These are phyloP conservation scores for Athetis lepigone DNA, from an alignment of 2,888 invertebrate genomes.

Conservation along the genomic window DNA sequence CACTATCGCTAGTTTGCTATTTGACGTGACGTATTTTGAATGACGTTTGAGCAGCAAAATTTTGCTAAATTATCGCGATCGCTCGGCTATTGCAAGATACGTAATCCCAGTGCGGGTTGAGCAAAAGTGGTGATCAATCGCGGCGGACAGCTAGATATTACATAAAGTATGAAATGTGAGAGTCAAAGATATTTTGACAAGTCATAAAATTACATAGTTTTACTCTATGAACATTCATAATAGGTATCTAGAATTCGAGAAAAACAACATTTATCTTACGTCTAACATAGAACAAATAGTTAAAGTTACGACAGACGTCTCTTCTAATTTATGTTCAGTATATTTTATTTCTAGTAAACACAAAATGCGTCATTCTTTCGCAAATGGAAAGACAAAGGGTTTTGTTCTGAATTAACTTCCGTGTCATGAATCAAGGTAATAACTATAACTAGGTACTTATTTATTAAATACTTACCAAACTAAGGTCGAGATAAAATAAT, in stretches of 20 bases:
- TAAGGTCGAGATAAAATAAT: background rate
- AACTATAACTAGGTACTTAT: conserved; percentile 3
- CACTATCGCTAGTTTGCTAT: too few species aligned
- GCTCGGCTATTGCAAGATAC: too few species aligned
- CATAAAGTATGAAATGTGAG: too few species aligned
- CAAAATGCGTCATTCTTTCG: conserved; percentile 51
- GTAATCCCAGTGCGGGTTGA: too few species aligned
- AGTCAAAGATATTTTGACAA: too few species aligned
- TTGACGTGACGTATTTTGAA: too few species aligned
- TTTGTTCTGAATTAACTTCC: conserved; percentile 60
- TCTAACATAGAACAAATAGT: conserved; percentile 13
- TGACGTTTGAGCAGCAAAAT: too few species aligned
- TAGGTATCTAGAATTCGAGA: background rate
- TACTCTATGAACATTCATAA: background rate
- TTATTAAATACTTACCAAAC: conserved; percentile 10
- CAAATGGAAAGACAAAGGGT: conserved; percentile 59
- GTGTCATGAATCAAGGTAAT: conserved; percentile 37
- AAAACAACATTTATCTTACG: conserved; percentile 8
- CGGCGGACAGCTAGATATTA: too few species aligned
- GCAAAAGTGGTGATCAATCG: too few species aligned
- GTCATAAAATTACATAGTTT: background rate
- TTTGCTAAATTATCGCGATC: too few species aligned
- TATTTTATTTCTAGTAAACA: conserved; percentile 47
- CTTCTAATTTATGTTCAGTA: conserved; percentile 39
- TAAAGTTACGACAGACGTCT: conserved; percentile 18